These are phyloP conservation scores for Akabosia matsudoensis DNA, from an alignment of 1,140 invertebrate genomes.

Conservation along the genomic window DNA sequence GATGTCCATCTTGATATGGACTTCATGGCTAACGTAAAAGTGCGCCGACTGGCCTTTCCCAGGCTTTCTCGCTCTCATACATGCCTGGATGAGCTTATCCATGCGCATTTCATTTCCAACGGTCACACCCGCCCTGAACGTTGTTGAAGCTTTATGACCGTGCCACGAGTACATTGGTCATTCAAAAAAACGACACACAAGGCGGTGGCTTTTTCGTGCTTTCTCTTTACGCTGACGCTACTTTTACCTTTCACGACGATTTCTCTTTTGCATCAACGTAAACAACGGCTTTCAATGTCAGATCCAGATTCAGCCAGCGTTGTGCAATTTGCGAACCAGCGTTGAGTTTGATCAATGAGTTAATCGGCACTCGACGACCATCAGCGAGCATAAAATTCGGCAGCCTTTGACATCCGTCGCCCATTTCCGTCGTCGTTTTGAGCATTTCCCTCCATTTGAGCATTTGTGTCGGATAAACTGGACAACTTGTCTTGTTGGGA, in stretches of 20 bases:
- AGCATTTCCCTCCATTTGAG: slow-evolving; percentile 31
- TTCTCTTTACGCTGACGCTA: not conserved
- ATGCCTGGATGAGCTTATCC: slow-evolving; percentile 34
- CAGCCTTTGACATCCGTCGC: slow-evolving; percentile 11
- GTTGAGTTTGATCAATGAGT: slow-evolving; percentile 37
- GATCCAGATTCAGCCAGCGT: slow-evolving; percentile 30
- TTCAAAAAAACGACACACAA: slow-evolving; percentile 32
- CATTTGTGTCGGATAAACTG: slow-evolving; percentile 24
- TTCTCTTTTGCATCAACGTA: slow-evolving; percentile 36
- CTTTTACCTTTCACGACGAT: slow-evolving; percentile 33
- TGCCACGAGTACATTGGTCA: slow-evolving; percentile 34
- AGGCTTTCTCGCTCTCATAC: slow-evolving; percentile 33
- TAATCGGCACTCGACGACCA: slow-evolving; percentile 25
- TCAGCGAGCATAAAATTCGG: slow-evolving; percentile 16
- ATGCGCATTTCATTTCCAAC: slow-evolving; percentile 24
- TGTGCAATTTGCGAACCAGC: slow-evolving; percentile 40
- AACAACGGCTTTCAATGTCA: slow-evolving; percentile 29
- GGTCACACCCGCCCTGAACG: slow-evolving; percentile 27
- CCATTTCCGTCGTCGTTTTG: not conserved
- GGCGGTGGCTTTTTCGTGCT: not conserved
- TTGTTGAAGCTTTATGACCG: slow-evolving; percentile 29
- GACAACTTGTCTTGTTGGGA: slow-evolving; percentile 16
- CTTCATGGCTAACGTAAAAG: too few species aligned
- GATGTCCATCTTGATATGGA: slow-evolving; percentile 18
- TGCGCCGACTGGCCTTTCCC: too few species aligned